A percentile compares a stretch with the other conserved stretches of the same genome.
Conservation (phyloP, 2,888 invertebrate species). For the Erebia palarica region DNA sequence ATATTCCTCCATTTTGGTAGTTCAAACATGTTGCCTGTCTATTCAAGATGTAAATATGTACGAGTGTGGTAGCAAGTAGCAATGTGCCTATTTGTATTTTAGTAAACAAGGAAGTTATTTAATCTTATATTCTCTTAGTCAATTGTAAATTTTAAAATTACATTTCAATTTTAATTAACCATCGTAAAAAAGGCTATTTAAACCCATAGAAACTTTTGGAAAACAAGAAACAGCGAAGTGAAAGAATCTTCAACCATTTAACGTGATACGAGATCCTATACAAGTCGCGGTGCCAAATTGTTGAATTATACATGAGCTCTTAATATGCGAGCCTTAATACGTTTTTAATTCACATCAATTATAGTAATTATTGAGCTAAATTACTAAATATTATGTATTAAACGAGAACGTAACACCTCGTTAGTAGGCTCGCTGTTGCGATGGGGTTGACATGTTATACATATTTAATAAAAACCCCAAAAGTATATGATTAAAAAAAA, state of each 20-base stretch:
- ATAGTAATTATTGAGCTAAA: conserved; percentile 30
- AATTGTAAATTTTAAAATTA: not conserved
- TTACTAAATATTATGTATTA: too few relatives aligned
- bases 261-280: not conserved
- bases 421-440: conserved; percentile 10
- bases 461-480: too few relatives aligned
- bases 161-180: not conserved
- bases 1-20: too few relatives aligned
- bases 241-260: conserved; percentile 14
- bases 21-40: too few relatives aligned
- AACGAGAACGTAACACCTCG: conserved; percentile 23
- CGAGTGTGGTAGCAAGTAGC: not conserved
- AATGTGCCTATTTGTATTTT: not conserved
- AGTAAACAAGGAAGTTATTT: too few relatives aligned
- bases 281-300: conserved; percentile 20
- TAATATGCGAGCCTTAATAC: conserved; percentile 25
- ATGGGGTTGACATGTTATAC: too few relatives aligned
- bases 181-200: conserved; percentile 4
- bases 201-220: not conserved
- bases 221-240: conserved; percentile 14
- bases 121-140: not conserved
- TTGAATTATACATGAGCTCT: conserved; percentile 34
- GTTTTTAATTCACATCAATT: conserved; percentile 35
- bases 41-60: not conserved
- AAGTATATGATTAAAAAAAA: not conserved